Conservation (phyloP, 1,140 invertebrate species). For the Andricus grossulariae region DNA sequence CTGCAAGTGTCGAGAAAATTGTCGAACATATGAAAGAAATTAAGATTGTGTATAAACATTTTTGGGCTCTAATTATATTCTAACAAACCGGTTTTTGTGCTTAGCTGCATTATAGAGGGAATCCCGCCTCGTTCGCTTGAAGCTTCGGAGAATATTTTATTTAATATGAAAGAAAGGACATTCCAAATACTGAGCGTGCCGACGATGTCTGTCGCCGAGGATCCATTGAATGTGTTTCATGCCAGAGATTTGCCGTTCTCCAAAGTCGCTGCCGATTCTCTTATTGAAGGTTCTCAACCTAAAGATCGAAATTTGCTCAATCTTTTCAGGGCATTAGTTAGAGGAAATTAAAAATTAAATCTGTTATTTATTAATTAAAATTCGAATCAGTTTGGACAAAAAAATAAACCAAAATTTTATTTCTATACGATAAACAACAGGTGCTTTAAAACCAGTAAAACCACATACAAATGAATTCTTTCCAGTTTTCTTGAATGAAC, state of each 20-base stretch:
- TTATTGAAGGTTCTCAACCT: constrained; percentile 65
- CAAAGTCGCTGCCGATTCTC: constrained; percentile 56
- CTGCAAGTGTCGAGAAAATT: not conserved
- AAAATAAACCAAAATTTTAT: constrained; percentile 5
- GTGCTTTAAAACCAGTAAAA: constrained; percentile 37
- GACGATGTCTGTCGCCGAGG: constrained; percentile 58
- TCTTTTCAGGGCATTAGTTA: not conserved
- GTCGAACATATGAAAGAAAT: not conserved
- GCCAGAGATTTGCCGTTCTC: constrained; percentile 50
- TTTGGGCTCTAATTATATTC: not conserved
- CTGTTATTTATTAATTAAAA: too few species aligned
- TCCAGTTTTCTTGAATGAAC: not conserved
- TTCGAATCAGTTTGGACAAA: too few species aligned
- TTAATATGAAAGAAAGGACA: constrained; percentile 73
- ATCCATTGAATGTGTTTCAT: constrained; percentile 45
- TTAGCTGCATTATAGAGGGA: constrained; percentile 47
- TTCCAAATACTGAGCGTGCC: constrained; percentile 70
- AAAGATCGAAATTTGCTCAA: not conserved
- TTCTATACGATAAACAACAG: not conserved
- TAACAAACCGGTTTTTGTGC: not conserved
- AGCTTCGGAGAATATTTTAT: constrained; percentile 67
- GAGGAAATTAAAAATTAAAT: too few species aligned
- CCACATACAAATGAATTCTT: not conserved
- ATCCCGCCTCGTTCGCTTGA: constrained; percentile 41
- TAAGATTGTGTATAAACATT: not conserved